phyloP scores from a whole-genome alignment of 2,888 invertebrate species.

The Emesis castigata region DNA sequence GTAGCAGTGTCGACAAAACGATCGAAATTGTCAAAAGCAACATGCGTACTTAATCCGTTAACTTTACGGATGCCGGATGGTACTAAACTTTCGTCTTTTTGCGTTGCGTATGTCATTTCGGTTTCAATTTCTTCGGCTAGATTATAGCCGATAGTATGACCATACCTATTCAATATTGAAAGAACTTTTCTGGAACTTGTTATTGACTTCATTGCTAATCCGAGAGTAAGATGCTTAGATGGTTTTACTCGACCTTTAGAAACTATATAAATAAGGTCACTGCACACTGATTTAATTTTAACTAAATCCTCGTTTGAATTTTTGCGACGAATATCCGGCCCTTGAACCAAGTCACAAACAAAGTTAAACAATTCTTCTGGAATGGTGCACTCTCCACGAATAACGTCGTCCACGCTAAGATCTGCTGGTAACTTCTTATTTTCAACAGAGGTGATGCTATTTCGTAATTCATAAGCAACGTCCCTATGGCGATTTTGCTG shows the following conservation, averaged over 20 bases:
- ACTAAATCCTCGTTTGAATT: not conserved
- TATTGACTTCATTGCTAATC: not conserved
- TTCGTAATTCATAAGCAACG: conserved; percentile 68
- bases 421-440: conserved; percentile 37
- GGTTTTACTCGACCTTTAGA: not conserved
- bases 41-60: not conserved
- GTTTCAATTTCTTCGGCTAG: not conserved
- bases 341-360: conserved; percentile 3
- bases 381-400: conserved; percentile 18
- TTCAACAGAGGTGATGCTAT: conserved; percentile 66
- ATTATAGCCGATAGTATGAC: not conserved
- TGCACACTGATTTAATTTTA: not conserved
- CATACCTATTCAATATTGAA: not conserved
- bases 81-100: not conserved
- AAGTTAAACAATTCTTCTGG: conserved; percentile 1
- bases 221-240: not conserved
- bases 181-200: not conserved
- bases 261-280: not conserved
- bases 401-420: conserved; percentile 59
- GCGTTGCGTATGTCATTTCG: not conserved
- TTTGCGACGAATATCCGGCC: not conserved
- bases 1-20: conserved; percentile 62
- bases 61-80: not conserved
- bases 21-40: conserved; percentile 49
- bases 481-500: conserved; percentile 56